Conservation (phyloP, 2,888 invertebrate species). For the Rhorus exstirpatorius region DNA sequence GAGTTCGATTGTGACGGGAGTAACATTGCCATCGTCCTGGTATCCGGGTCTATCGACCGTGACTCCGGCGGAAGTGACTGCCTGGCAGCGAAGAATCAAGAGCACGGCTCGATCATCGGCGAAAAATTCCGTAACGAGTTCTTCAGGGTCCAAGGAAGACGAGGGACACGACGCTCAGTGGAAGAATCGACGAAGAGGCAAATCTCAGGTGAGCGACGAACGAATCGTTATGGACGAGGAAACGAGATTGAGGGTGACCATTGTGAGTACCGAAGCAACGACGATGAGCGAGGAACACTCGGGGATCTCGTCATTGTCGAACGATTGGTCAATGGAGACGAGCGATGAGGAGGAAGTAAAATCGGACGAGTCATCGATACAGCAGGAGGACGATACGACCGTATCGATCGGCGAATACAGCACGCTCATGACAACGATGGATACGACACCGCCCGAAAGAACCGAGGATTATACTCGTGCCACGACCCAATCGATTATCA, state of each 20-base stretch:
- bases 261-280: slow-evolving; percentile 15
- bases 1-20: slow-evolving; percentile 51
- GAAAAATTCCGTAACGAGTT: slow-evolving; percentile 60
- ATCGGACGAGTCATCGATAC: slow-evolving; percentile 83
- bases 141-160: slow-evolving; percentile 7
- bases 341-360: slow-evolving; percentile 87
- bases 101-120: slow-evolving; percentile 48
- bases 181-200: slow-evolving; percentile 23
- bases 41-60: slow-evolving; percentile 72
- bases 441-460: slow-evolving; percentile 88
- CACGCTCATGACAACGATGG: slow-evolving; percentile 84
- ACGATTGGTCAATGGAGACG: slow-evolving; percentile 86
- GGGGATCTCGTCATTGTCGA: slow-evolving; percentile 10
- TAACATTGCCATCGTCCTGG: slow-evolving; percentile 75
- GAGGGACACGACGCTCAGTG: not conserved
- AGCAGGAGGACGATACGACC: slow-evolving; percentile 84
- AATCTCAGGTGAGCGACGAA: slow-evolving; percentile 26
- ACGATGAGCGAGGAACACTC: slow-evolving; percentile 1
- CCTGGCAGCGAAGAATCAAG: slow-evolving; percentile 60
- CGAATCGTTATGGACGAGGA: not conserved
- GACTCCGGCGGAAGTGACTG: slow-evolving; percentile 67
- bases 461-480: slow-evolving; percentile 87
- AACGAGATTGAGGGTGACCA: not conserved
- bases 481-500: slow-evolving; percentile 81
- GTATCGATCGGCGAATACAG: slow-evolving; percentile 83